Percentiles rank a stretch among this genome's conserved stretches.
phyloP scores from a whole-genome alignment of 2,113 vertebrate genomes.

The Cheilinus undulatus region DNA sequence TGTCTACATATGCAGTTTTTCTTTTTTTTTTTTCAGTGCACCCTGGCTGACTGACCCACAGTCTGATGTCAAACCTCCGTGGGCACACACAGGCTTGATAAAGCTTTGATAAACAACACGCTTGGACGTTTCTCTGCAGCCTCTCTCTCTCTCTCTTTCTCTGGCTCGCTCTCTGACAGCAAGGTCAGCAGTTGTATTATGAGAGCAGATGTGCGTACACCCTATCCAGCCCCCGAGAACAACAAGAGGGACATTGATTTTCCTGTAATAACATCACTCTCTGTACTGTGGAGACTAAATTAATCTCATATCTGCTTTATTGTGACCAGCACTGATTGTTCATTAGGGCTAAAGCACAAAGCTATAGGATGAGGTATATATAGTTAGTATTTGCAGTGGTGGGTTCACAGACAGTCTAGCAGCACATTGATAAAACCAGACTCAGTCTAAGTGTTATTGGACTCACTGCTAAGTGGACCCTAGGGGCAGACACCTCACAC shows the following conservation, averaged over 20 bases:
- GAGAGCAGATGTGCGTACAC: slow-evolving; percentile 79
- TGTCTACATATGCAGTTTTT: slow-evolving; percentile 17
- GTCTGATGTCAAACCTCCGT: slow-evolving; percentile 69
- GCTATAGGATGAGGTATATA: slow-evolving; percentile 37
- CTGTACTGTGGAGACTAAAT: slow-evolving; percentile 72
- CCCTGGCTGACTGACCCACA: slow-evolving; percentile 54
- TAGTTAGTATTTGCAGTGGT: background rate
- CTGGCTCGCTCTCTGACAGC: slow-evolving; percentile 73
- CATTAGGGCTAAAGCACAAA: slow-evolving; percentile 57
- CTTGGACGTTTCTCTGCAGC: slow-evolving; percentile 67
- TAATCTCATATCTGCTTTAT: slow-evolving; percentile 79
- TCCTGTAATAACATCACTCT: slow-evolving; percentile 79
- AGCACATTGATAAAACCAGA: slow-evolving; percentile 65
- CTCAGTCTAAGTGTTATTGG: slow-evolving; percentile 73
- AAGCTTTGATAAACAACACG: slow-evolving; percentile 75
- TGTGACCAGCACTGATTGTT: slow-evolving; percentile 69
- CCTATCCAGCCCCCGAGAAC: slow-evolving; percentile 72
- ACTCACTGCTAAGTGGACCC: slow-evolving; percentile 70
- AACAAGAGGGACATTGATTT: slow-evolving; percentile 82
- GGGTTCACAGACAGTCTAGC: slow-evolving; percentile 47
- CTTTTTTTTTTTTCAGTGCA: slow-evolving; percentile 48
- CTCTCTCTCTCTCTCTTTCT: slow-evolving; percentile 48
- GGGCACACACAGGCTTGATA: slow-evolving; percentile 70
- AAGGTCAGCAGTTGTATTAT: slow-evolving; percentile 85
- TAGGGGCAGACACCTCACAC: slow-evolving; percentile 49